Base-by-base conservation (phyloP, 2,113 vertebrate genomes). In the Mesembrinibis cayennensis region DNA sequence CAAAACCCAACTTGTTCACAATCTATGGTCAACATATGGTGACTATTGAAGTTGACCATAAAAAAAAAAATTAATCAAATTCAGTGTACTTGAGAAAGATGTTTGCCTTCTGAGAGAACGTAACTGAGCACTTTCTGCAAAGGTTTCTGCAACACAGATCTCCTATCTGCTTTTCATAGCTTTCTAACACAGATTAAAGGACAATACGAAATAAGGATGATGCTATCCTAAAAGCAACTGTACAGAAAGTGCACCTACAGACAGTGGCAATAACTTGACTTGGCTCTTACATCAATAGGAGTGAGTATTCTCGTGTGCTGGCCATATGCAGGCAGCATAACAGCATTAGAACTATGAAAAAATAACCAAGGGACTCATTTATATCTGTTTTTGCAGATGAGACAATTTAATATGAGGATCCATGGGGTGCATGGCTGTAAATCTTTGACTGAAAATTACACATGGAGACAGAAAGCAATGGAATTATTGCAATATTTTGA, bases 331-430 rank as follows among this genome's bases (percentile, higher is more conserved):
- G 80, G 20, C 92, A 65, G 8, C 1, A 5, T 38, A 53, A 63
- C 40, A 44, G 74, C 20, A 1, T 74, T 32, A 87, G 25, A 63
- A 36, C 91, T 44, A 8, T 23, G 66, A 94, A 94, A 50, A 69
- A 93, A 89, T 32, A 92, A 65, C 82, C 96, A 91, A 78, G 96
- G 95, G 96, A 98, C 88, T 87, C 44, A 59, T 96, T 93, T 88
- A 50, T 91, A 95, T 89, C 32, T 40, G 40, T 17, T 95, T 98
- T 96, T 96, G 94, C 96, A 97, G 97, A 98, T 93, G 93, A 97
- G 93, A 97, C 95, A 94, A 95, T 96, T 96, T 96, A 97, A 98
- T 96, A 97, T 42, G 87, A 97, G 96, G 34, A 97, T 97, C 92
- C 62, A 86, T 56, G 63, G 97, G 97, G 97, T 91, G 87, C 50